These are phyloP conservation scores for Tetramorium alpestre DNA, from an alignment of 1,140 invertebrate genomes.

Conservation along the genomic window DNA sequence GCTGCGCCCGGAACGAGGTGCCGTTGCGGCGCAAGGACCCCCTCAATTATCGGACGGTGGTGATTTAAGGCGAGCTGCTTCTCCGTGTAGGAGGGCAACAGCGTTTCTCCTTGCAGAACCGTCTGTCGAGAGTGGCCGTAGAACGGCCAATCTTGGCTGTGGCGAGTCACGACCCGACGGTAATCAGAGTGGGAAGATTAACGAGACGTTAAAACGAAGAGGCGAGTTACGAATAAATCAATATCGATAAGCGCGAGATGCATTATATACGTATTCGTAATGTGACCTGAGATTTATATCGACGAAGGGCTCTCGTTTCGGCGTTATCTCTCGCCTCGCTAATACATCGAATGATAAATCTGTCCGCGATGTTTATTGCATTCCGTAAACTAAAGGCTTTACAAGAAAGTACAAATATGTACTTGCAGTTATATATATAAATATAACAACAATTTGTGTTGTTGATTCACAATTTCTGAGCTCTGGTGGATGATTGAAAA, in stretches of 20 bases:
- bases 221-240: constrained; percentile 70
- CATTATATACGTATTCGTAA: constrained; percentile 70
- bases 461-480: neutral
- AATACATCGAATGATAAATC: constrained; percentile 52
- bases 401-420: neutral
- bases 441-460: neutral
- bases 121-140: constrained; percentile 20
- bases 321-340: constrained; percentile 26
- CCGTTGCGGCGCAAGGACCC: constrained; percentile 77
- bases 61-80: constrained; percentile 78
- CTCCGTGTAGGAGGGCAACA: constrained; percentile 69
- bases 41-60: constrained; percentile 78
- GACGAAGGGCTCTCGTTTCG: constrained; percentile 28
- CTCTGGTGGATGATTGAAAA: neutral
- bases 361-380: constrained; percentile 27
- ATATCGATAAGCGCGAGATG: constrained; percentile 72
- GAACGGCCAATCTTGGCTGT: constrained; percentile 24
- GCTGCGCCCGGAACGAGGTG: constrained; percentile 79
- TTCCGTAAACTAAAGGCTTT: neutral
- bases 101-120: constrained; percentile 26
- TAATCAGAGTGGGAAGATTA: constrained; percentile 72
- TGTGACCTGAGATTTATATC: constrained; percentile 69
- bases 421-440: neutral
- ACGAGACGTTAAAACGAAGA: constrained; percentile 71
- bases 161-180: constrained; percentile 54